These are phyloP conservation scores for Melanitta fusca DNA, from an alignment of 2,797 vertebrate genomes.

Conservation along the genomic window DNA sequence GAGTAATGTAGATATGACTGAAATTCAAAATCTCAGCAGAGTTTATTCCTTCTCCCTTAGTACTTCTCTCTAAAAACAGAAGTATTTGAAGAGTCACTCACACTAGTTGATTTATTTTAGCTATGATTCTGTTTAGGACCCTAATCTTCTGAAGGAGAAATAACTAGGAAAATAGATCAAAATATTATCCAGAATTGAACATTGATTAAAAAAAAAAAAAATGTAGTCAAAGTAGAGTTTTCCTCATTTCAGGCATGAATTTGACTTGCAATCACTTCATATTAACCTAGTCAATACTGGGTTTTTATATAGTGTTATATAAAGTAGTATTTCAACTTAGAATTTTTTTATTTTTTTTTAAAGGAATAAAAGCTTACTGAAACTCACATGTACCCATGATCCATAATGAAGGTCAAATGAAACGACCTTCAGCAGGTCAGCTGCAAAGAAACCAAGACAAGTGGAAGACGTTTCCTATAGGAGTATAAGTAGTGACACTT, in stretches of 20 bases:
- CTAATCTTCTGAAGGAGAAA: not conserved
- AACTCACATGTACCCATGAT: rapidly evolving
- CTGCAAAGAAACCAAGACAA: not conserved
- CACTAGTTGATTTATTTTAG: not conserved
- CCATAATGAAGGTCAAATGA: rapidly evolving
- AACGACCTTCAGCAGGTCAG: not conserved
- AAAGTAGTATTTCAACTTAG: not conserved
- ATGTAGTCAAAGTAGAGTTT: not conserved
- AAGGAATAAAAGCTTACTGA: not conserved
- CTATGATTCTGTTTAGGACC: not conserved
- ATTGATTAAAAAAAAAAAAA: not conserved
- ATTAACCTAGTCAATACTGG: rapidly evolving
- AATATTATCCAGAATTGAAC: not conserved
- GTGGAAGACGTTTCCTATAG: not conserved
- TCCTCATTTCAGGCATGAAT: not conserved
- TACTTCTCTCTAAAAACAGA: not conserved
- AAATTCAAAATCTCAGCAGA: not conserved
- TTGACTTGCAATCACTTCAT: not conserved
- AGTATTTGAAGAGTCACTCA: not conserved
- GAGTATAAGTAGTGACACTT: not conserved
- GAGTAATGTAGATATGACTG: not conserved
- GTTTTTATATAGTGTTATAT: not conserved
- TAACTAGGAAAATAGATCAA: not conserved
- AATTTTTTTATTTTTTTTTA: not conserved
- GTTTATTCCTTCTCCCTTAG: not conserved